Conservation (phyloP, 2,113 vertebrate species). For the rat (Rattus norvegicus) region GRCr8 NC_086020.1:116801501-116802000, state of each 20-base stretch:
- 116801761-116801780: background rate
- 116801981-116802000: background rate
- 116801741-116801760: background rate
- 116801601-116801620: background rate
- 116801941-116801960: background rate
- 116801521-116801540: background rate
- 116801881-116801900: background rate
- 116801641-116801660: background rate
- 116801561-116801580: background rate
- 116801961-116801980: background rate
- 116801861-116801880: background rate
- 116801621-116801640: conserved; percentile 38
- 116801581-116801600: background rate
- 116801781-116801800: background rate
- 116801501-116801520: background rate
- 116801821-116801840: background rate
- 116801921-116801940: background rate
- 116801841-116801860: background rate
- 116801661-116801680: background rate
- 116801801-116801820: background rate
- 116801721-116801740: background rate
- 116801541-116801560: background rate
- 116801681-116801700: background rate
- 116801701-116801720: background rate
- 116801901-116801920: background rate